phyloP scores from a whole-genome alignment of 2,797 vertebrate genomes.

The Synanceia verrucosa region DNA sequence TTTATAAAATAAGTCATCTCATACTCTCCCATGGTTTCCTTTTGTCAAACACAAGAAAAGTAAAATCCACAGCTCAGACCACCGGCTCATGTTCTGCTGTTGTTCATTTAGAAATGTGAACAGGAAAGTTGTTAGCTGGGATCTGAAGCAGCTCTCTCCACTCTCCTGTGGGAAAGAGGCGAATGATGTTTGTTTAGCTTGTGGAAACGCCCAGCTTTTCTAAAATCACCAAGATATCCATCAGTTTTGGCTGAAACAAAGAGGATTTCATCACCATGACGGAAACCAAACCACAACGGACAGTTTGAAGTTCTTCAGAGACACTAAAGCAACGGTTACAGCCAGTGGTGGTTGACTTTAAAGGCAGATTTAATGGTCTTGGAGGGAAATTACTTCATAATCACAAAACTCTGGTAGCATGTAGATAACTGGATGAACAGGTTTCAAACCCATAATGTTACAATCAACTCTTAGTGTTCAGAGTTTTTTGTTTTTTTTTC shows the following conservation, averaged over 20 bases:
- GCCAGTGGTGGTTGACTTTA: slow-evolving; percentile 5
- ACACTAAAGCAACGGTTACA: slow-evolving; percentile 16
- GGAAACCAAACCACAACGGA: not conserved
- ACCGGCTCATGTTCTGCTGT: slow-evolving; percentile 19
- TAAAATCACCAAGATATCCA: slow-evolving; percentile 12
- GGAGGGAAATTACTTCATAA: slow-evolving; percentile 32
- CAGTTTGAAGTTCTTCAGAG: slow-evolving; percentile 2
- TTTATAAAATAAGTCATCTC: slow-evolving; percentile 80
- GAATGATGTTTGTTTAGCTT: slow-evolving; percentile 25
- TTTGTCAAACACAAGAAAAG: slow-evolving; percentile 69
- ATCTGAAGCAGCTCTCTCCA: not conserved
- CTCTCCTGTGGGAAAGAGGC: not conserved
- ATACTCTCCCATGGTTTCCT: slow-evolving; percentile 63
- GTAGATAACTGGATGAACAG: not conserved
- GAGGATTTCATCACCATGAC: slow-evolving; percentile 8
- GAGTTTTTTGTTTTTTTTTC: not conserved
- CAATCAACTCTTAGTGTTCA: slow-evolving; percentile 52
- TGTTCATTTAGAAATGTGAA: slow-evolving; percentile 22
- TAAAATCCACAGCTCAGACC: slow-evolving; percentile 44
- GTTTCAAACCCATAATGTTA: slow-evolving; percentile 10
- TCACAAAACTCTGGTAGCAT: slow-evolving; percentile 27
- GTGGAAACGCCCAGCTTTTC: slow-evolving; percentile 8
- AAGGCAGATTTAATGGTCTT: slow-evolving; percentile 4
- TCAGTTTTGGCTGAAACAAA: not conserved
- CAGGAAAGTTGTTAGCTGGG: slow-evolving; percentile 9